phyloP scores from a whole-genome alignment of 2,113 vertebrate species.

The Cynopterus brachyotis region DNA sequence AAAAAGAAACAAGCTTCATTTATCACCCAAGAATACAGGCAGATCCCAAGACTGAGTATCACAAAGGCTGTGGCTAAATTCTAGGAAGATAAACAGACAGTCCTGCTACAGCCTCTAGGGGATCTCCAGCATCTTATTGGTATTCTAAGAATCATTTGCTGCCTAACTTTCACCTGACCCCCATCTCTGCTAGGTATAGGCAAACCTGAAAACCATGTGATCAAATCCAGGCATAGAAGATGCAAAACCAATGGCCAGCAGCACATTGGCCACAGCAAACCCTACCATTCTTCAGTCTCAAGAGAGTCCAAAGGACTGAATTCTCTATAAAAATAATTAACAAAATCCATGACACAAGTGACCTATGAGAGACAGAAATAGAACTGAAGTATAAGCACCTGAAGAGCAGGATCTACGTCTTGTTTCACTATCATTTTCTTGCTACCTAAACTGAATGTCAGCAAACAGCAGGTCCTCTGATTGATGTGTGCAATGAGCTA shows the following conservation, averaged over 20 bases:
- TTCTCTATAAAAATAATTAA: not conserved
- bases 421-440: not conserved
- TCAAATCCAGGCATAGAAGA: not conserved
- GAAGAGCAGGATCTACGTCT: not conserved
- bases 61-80: slow-evolving; percentile 1
- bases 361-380: not conserved
- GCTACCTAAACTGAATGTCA: not conserved
- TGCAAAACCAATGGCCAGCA: not conserved
- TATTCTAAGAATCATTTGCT: not conserved
- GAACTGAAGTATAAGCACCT: not conserved
- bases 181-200: not conserved
- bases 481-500: slow-evolving; percentile 3
- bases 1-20: slow-evolving; percentile 10
- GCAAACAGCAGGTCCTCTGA: not conserved
- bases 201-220: not conserved
- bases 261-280: not conserved
- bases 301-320: not conserved
- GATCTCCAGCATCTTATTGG: not conserved
- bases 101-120: not conserved
- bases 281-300: not conserved
- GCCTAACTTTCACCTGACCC: not conserved
- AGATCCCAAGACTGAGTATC: not conserved
- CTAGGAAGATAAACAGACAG: not conserved
- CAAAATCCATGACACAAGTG: not conserved
- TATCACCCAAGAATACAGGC: not conserved